Conservation (phyloP, 2,113 vertebrate species). For the Lycaon pictus region DNA sequence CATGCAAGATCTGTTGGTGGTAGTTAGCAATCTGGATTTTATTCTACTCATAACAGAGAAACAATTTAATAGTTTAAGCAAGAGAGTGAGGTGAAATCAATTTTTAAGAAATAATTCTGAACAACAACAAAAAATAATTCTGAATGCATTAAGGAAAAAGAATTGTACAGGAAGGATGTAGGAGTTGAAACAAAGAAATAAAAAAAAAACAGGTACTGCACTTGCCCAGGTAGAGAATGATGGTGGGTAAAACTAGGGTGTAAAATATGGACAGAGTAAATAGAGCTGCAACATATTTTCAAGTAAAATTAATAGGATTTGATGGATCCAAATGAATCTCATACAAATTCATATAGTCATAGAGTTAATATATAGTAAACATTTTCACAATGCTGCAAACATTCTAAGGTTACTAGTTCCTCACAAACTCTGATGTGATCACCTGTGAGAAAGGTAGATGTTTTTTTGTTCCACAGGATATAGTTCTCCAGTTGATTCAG, state of each 20-base stretch:
- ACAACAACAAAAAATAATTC: background rate
- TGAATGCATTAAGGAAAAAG: background rate
- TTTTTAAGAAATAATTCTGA: background rate
- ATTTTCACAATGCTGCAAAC: background rate
- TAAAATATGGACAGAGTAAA: background rate
- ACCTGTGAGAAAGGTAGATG: background rate
- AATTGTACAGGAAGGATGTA: background rate
- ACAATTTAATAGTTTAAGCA: background rate
- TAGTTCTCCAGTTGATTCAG: background rate
- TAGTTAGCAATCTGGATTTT: background rate
- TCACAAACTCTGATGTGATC: background rate
- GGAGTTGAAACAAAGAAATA: background rate
- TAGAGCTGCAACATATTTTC: background rate
- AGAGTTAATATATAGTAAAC: background rate
- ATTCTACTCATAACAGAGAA: background rate
- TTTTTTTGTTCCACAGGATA: background rate
- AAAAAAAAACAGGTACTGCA: background rate
- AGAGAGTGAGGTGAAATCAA: background rate
- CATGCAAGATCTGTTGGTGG: background rate
- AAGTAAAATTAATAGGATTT: background rate
- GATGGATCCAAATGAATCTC: background rate
- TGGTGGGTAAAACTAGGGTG: background rate
- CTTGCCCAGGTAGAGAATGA: background rate
- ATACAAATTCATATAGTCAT: background rate
- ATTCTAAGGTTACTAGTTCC: background rate